Base-by-base conservation (phyloP, 1,140 invertebrate species). In the Aethina tumida region DNA sequence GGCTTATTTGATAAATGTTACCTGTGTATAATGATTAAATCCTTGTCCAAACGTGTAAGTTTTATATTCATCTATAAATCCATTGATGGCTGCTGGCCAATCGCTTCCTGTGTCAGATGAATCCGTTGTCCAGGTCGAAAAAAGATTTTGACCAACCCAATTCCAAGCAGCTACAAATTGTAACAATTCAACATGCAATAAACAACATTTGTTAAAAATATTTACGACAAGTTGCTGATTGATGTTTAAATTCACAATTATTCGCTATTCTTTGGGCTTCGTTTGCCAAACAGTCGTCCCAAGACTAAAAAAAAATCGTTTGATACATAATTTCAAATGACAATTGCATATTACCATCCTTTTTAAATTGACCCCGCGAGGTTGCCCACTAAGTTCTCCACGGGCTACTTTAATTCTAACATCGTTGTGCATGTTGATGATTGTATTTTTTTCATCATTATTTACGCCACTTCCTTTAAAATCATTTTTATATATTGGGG, bases 11-110 rank as follows among this genome's bases (percentile, higher is more conserved):
- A 25, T 25, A 4, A 12, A 27, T 16, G 12, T 39, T 39, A 46
- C 45, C 29, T 47, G 45, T 21, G 45, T 47, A 25, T 43, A 47
- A 33, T 47, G 45, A 19, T 37, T 37, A 7, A 37, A 40, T 17
- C 28, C 12, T 9, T 10, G 13, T 17, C 29, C 35, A 21, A 35
- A 36, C 15, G 21, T 35, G 13, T 41, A 41, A n/a, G 20, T 19
- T 2, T 20, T 32, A 17, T 37, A 16, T 14, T 43, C 35, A 20
- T 13, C 16, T 9, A 29, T 24, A 27, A 34, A 43, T 3, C n/a
- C 13, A 13, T 12, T 12, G 7, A 43, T 22, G n/a, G 35, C 17
- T 10, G 9, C 7, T 7, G 24, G 7, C 35, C 34, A 43, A 9
- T 30, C 8, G 2, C 25, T 4, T 7, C 15, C 22, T n/a, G 15